Evolutionary conservation across 2,113 vertebrate genomes (phyloP).

Genomic region (Lamprotornis superbus): DNA sequence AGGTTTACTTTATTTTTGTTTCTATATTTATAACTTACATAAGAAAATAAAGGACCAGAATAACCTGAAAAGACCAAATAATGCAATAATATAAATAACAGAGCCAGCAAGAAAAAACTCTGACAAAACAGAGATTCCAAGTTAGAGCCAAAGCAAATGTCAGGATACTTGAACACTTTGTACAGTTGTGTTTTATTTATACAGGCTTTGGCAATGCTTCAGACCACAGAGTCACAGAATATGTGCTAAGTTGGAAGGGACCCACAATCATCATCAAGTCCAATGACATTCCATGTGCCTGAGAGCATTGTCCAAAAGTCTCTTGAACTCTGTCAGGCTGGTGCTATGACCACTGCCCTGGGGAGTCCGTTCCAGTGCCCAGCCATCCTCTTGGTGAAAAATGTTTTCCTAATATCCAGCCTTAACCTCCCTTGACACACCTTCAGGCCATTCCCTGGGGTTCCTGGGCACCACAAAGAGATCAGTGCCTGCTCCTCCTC

Average conservation of each 20-base stretch:
- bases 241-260: background rate
- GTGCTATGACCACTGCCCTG: no score
- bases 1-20: background rate
- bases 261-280: background rate
- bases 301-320: background rate
- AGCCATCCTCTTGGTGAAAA: background rate
- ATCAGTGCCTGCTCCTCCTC: no score
- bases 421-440: background rate
- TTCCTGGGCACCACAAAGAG: background rate
- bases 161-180: background rate
- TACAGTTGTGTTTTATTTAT: background rate
- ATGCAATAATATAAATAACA: background rate
- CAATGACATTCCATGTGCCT: no score
- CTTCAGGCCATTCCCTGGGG: rapidly evolving
- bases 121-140: background rate
- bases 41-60: background rate
- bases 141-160: background rate
- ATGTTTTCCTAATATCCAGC: background rate
- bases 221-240: background rate
- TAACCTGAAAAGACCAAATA: background rate
- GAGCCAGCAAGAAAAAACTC: background rate
- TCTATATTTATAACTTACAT: background rate
- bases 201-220: background rate
- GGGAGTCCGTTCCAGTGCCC: background rate
- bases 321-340: background rate